These are phyloP conservation scores for Addax nasomaculatus DNA, from an alignment of 2,113 vertebrate species.

Conservation along the genomic window DNA sequence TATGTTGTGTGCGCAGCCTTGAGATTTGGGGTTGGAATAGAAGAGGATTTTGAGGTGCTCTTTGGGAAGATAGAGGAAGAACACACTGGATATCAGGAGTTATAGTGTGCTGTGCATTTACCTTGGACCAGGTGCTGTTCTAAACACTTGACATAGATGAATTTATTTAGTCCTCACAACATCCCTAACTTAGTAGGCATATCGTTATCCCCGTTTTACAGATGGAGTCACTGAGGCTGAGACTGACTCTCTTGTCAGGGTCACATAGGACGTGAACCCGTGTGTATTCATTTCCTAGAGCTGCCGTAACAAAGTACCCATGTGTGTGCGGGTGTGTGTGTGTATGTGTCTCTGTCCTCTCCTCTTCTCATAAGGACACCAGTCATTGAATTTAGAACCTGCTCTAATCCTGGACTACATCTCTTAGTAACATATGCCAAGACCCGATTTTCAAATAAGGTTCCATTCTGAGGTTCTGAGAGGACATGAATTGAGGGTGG, in stretches of 20 bases:
- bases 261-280: accelerated
- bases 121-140: background rate
- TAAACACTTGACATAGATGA: too few species aligned
- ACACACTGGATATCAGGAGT: background rate
- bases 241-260: background rate
- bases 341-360: background rate
- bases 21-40: background rate
- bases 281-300: background rate
- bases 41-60: background rate
- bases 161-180: background rate
- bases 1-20: background rate
- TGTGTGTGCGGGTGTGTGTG: background rate
- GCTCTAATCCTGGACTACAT: background rate
- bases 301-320: background rate
- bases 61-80: background rate
- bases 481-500: background rate
- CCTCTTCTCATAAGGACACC: background rate
- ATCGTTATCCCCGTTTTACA: background rate
- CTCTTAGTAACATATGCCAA: background rate
- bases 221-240: background rate
- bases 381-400: background rate
- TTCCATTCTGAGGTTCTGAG: background rate
- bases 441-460: background rate
- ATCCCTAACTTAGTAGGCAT: background rate
- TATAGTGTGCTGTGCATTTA: background rate